A percentile compares a stretch with the other conserved stretches of the same genome.
phyloP scores from a whole-genome alignment of 1,140 invertebrate species.

The Polypedilum vanderplanki region DNA sequence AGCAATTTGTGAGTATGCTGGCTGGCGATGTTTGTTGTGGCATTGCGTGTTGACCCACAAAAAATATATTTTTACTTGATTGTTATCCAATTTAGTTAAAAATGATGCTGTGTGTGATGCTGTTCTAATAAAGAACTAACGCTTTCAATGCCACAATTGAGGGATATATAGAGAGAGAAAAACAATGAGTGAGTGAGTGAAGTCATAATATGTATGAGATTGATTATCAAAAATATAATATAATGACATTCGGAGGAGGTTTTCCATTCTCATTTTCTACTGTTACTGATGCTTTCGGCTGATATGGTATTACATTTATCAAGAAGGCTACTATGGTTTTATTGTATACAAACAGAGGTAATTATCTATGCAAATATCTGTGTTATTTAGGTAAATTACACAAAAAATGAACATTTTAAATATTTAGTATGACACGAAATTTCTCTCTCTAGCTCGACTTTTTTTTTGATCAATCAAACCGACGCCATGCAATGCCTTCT shows the following conservation, averaged over 20 bases:
- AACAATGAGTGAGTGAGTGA: too few species aligned
- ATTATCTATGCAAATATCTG: conserved; percentile 18
- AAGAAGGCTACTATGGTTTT: too few species aligned
- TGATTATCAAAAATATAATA: too few species aligned
- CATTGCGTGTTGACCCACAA: conserved; percentile 27
- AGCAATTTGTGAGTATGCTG: conserved; percentile 23
- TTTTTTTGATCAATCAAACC: conserved; percentile 27
- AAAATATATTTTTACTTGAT: conserved; percentile 20
- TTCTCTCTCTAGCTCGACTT: conserved; percentile 23
- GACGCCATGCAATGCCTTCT: background rate
- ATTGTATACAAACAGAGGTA: too few species aligned
- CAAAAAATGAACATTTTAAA: conserved; percentile 7
- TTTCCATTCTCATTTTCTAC: too few species aligned
- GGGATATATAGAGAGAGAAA: too few species aligned
- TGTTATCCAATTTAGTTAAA: conserved; percentile 25
- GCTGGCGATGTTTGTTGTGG: background rate
- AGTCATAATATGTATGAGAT: too few species aligned
- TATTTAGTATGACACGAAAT: background rate
- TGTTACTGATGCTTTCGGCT: too few species aligned
- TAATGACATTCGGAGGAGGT: too few species aligned
- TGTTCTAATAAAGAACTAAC: conserved; percentile 28
- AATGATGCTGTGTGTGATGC: conserved; percentile 28
- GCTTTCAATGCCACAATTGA: background rate
- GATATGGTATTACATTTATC: too few species aligned
- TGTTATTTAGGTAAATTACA: conserved; percentile 19